These are phyloP conservation scores for Tricholauxania praeusta DNA, from an alignment of 2,888 invertebrate species.

Conservation along the genomic window DNA sequence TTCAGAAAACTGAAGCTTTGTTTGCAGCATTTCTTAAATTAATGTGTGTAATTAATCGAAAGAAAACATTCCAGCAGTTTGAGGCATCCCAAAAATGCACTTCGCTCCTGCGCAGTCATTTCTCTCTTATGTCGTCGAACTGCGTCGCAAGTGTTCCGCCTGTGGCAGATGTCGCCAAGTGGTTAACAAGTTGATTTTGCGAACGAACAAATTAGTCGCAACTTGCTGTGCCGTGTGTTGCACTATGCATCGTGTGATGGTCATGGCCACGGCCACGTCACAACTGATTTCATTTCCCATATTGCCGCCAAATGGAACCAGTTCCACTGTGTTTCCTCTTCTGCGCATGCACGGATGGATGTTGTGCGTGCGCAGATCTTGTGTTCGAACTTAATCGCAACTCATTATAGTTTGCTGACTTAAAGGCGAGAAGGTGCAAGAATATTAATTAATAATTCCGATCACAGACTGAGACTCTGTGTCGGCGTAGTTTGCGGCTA, in stretches of 20 bases:
- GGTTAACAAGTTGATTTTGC: constrained; percentile 26
- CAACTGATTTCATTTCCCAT: constrained; percentile 50
- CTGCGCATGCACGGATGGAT: constrained; percentile 30
- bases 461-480: constrained; percentile 63
- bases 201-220: constrained; percentile 34
- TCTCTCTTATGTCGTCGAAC: not conserved
- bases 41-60: constrained; percentile 65
- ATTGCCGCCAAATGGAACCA: constrained; percentile 51
- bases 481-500: constrained; percentile 60
- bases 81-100: constrained; percentile 52
- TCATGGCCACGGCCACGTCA: constrained; percentile 43
- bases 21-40: constrained; percentile 62
- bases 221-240: constrained; percentile 34
- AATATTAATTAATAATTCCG: constrained; percentile 68
- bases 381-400: constrained; percentile 42
- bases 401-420: constrained; percentile 13
- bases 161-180: constrained; percentile 33
- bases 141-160: not conserved
- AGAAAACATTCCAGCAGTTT: constrained; percentile 33
- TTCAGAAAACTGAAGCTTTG: no score
- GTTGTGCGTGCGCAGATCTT: constrained; percentile 19
- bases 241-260: constrained; percentile 38
- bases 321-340: constrained; percentile 39
- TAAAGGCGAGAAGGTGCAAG: constrained; percentile 62
- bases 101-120: constrained; percentile 49